Conservation (phyloP, 2,113 vertebrate species). For the Mola mola region DNA sequence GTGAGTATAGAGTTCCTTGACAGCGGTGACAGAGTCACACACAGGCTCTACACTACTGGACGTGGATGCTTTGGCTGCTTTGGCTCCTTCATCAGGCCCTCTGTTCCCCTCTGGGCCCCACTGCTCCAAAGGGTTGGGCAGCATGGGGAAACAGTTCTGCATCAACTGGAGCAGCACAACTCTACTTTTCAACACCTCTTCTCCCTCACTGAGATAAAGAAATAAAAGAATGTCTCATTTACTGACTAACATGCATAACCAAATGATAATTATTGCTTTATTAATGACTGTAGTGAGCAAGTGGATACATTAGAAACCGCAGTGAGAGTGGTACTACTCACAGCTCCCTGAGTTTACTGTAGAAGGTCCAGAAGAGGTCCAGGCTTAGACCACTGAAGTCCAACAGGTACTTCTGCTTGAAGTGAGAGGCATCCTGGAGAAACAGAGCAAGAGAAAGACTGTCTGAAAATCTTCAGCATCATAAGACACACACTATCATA, state of each 20-base stretch:
- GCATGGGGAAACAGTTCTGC: conserved; percentile 91
- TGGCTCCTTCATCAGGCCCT: background rate
- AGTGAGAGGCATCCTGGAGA: conserved; percentile 87
- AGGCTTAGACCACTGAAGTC: conserved; percentile 90
- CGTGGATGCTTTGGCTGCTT: conserved; percentile 31
- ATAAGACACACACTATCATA: too few relatives aligned
- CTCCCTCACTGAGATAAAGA: conserved; percentile 81
- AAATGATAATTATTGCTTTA: too few relatives aligned
- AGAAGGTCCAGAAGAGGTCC: conserved; percentile 94
- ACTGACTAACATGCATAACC: background rate
- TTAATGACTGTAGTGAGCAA: background rate
- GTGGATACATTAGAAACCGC: background rate
- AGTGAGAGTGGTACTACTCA: conserved; percentile 70
- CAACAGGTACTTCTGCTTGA: conserved; percentile 91
- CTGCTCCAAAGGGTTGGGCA: conserved; percentile 79
- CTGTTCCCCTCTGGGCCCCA: conserved; percentile 46
- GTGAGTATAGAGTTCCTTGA: conserved; percentile 88
- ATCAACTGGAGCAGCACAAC: conserved; percentile 91
- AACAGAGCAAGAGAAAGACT: conserved; percentile 31
- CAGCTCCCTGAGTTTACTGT: conserved; percentile 92
- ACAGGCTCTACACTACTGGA: conserved; percentile 64
- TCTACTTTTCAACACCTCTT: conserved; percentile 88
- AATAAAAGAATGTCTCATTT: background rate
- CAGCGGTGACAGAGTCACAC: conserved; percentile 75
- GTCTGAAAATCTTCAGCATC: background rate